Evolutionary conservation across 2,888 invertebrate genomes (phyloP).

Genomic region (Atethmia centrago): DNA sequence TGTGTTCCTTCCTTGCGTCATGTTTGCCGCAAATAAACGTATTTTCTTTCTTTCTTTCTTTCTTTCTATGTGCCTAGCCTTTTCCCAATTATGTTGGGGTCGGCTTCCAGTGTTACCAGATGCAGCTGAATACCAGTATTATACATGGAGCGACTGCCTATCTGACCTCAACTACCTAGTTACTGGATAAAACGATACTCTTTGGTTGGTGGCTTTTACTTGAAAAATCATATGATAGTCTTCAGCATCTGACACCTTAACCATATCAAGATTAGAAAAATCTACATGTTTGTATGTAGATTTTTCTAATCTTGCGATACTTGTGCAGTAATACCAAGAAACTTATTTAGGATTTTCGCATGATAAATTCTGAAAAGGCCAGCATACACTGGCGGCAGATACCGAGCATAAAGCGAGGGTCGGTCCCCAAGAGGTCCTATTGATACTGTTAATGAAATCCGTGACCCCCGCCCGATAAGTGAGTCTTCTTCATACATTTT

Average conservation of each 20-base stretch:
- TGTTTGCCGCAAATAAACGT: too few species aligned
- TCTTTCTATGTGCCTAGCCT: too few species aligned
- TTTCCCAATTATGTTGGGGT: too few species aligned
- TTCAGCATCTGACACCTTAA: background rate
- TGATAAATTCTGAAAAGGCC: slow-evolving; percentile 63
- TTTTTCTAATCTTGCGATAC: background rate
- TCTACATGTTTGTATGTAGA: too few species aligned
- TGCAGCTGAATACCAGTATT: too few species aligned
- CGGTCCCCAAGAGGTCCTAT: slow-evolving; percentile 74
- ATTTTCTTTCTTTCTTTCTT: too few species aligned
- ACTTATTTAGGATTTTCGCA: slow-evolving; percentile 52
- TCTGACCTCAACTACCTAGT: too few species aligned
- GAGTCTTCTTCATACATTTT: slow-evolving; percentile 62
- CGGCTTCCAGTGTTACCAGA: too few species aligned
- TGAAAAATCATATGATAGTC: background rate
- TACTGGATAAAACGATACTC: too few species aligned
- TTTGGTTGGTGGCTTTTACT: background rate
- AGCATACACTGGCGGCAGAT: slow-evolving; percentile 66
- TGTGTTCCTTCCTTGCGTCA: too few species aligned
- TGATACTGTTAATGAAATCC: slow-evolving; percentile 84
- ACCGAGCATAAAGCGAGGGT: slow-evolving; percentile 68
- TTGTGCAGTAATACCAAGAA: slow-evolving; percentile 15
- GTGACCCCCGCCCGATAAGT: slow-evolving; percentile 74
- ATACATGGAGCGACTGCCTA: too few species aligned
- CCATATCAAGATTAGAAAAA: background rate